A percentile compares a stretch with the other conserved stretches of the same genome.
Evolutionary conservation across 1,140 invertebrate genomes (phyloP).

Genomic region (Adelges cooleyi): DNA sequence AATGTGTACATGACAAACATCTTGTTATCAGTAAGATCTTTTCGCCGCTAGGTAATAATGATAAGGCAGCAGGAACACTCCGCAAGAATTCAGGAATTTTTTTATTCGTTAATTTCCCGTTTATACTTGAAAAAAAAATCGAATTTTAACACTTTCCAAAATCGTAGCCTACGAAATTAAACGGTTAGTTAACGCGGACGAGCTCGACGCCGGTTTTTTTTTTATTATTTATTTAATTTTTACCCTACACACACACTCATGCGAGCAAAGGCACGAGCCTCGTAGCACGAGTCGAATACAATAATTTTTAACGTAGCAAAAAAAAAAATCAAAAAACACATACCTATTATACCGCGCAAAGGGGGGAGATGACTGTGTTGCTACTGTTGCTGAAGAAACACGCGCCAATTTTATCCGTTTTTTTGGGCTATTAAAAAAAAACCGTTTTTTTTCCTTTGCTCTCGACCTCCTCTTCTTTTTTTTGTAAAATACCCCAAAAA

Average conservation of each 20-base stretch:
- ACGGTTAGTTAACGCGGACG: no score
- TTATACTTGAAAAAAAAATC: no score
- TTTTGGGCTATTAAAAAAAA: constrained; percentile 6
- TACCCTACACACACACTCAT: background rate
- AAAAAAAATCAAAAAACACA: no score
- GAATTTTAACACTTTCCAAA: no score
- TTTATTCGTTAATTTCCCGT: no score
- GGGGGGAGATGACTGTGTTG: background rate
- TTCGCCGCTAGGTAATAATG: no score
- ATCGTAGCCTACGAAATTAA: no score
- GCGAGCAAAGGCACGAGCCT: constrained; percentile 16
- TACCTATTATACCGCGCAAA: background rate
- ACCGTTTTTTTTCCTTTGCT: constrained; percentile 27
- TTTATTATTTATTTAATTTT: background rate
- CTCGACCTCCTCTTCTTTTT: background rate
- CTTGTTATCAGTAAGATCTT: no score
- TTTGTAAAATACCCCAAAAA: background rate
- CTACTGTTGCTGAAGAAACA: constrained; percentile 5
- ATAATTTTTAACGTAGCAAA: background rate
- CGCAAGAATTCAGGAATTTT: no score
- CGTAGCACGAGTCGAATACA: constrained; percentile 21
- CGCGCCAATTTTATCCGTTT: constrained; percentile 17
- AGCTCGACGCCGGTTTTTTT: background rate
- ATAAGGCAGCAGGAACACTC: no score
- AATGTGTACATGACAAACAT: no score